Evolutionary conservation across 2,888 invertebrate genomes (phyloP), one percentile per base, ranked within the genome.

Genomic region (Tolmerus cingulatus): DNA sequence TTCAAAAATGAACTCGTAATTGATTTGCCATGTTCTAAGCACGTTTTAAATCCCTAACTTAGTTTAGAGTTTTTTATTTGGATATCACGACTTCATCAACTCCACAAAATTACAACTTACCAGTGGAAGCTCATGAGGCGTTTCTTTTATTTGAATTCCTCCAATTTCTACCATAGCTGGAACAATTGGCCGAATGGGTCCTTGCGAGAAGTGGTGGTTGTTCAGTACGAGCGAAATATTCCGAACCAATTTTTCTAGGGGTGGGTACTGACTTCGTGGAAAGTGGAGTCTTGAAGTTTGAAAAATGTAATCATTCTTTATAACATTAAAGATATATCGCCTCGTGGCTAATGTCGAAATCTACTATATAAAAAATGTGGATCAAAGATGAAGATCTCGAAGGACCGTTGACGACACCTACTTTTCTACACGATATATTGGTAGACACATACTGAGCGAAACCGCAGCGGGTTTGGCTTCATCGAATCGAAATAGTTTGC

Each of bases 161-260:
- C 92, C 92, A 37, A 92, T 90, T 88, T 93, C 92, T 8, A 93
- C 87, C 0, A 92, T 0, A 0, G 90, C 91, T 0, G 92, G 93
- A 0, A 92, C 91, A 89, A 90, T 89, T 3, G 92, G 91, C 40
- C 91, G 89, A 2, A 92, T 89, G 1, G 90, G 90, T 1, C 92
- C 92, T 46, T 92, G 91, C 55, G 91, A 90, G 46, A 92, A 91
- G 79, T 92, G 92, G 46, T 91, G 90, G 78, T 91, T 92, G 46
- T 89, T 89, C 51, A 92, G 90, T 0, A 91, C 88, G 34, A 92
- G 46, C 0, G 92, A 92, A 0, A 92, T 89, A 79, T 92, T 92
- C 81, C 90, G 90, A 0, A 90, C 89, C 88, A 91, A 89, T 0
- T 87, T 86, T 30, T 89, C 89, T 34, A 91, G 90, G 5, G 89